Evolutionary conservation across 2,888 invertebrate species (phyloP).

Genomic region (Mimachlamys varia): DNA sequence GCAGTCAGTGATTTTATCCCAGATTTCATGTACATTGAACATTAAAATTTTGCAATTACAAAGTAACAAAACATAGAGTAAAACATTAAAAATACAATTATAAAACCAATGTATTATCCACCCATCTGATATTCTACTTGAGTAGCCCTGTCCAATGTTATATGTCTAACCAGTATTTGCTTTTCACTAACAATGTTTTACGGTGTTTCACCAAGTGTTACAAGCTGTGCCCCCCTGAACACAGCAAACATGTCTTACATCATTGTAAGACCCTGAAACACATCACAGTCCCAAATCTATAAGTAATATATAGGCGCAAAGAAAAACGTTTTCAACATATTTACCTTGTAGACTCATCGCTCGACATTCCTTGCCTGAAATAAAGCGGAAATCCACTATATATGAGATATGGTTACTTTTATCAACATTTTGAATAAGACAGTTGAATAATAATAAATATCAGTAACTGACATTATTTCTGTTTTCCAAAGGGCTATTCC

Average conservation of each 20-base stretch:
- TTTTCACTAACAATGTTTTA: not conserved
- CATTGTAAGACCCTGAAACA: not conserved
- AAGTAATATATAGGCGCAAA: not conserved
- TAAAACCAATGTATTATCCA: not conserved
- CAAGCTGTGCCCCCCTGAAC: not conserved
- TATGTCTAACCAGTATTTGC: not conserved
- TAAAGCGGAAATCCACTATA: not conserved
- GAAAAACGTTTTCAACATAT: not conserved
- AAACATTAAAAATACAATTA: not conserved
- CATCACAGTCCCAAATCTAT: not conserved
- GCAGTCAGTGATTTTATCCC: too few species aligned
- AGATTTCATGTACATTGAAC: not conserved
- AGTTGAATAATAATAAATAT: too few species aligned
- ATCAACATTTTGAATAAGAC: too few species aligned
- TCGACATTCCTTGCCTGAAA: slow-evolving; percentile 21
- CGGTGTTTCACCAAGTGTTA: not conserved
- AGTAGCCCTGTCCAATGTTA: not conserved
- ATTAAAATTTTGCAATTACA: not conserved
- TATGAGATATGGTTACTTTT: too few species aligned
- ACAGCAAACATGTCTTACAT: not conserved
- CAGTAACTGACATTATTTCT: too few species aligned
- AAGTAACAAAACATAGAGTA: not conserved
- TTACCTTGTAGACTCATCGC: slow-evolving; percentile 1
- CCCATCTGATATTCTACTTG: not conserved
- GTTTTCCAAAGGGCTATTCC: too few species aligned